Percentiles rank a stretch among this genome's conserved stretches.
Evolutionary conservation across 2,113 vertebrate genomes (phyloP).

Genomic region (Dissostichus mawsoni): DNA sequence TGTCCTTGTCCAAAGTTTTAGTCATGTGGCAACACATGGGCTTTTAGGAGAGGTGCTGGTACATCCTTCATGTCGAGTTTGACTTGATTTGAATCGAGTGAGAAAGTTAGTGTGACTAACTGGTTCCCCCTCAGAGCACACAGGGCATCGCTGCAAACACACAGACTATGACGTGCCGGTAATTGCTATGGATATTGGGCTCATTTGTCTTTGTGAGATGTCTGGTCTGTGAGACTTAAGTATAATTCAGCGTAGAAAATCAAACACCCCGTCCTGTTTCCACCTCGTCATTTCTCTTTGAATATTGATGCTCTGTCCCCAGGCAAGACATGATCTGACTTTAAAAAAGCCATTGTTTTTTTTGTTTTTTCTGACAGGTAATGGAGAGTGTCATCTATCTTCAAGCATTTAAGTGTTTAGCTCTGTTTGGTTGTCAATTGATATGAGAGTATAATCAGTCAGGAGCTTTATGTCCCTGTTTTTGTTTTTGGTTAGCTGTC

Average conservation of each 20-base stretch:
- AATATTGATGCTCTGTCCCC: constrained; percentile 52
- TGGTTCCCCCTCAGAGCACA: constrained; percentile 33
- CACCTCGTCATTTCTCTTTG: constrained; percentile 59
- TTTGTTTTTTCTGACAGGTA: constrained; percentile 23
- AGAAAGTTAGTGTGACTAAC: constrained; percentile 33
- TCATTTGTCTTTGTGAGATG: constrained; percentile 66
- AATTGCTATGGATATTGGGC: constrained; percentile 55
- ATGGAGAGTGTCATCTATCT: constrained; percentile 53
- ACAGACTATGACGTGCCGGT: constrained; percentile 24
- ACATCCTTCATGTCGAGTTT: background rate
- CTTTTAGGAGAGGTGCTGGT: background rate
- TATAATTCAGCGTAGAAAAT: constrained; percentile 71
- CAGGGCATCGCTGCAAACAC: constrained; percentile 25
- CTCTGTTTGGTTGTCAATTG: constrained; percentile 49
- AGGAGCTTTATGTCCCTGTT: constrained; percentile 21
- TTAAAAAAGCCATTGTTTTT: constrained; percentile 50
- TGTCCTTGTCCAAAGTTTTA: background rate
- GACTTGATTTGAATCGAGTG: constrained; percentile 19
- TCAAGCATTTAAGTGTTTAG: constrained; percentile 41
- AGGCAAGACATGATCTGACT: constrained; percentile 47
- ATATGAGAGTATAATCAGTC: constrained; percentile 41
- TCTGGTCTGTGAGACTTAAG: constrained; percentile 62
- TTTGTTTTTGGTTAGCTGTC: background rate
- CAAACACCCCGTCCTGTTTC: constrained; percentile 58
- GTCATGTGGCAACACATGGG: background rate